Conservation (phyloP, 2,113 vertebrate genomes). For the Sorex araneus region DNA sequence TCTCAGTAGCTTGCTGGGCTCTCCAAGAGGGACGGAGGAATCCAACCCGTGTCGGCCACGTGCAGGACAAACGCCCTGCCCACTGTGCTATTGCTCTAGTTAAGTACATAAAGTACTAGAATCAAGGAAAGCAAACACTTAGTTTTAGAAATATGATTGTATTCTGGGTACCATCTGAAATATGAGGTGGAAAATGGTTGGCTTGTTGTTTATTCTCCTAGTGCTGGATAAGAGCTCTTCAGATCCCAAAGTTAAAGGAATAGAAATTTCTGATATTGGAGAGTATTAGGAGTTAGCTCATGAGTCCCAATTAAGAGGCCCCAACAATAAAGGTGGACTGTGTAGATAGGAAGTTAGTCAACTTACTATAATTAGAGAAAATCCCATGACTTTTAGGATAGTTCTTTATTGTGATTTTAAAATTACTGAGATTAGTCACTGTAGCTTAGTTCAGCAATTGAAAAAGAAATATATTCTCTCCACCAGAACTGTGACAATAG, state of each 20-base stretch:
- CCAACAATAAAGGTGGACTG: background rate
- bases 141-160: background rate
- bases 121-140: background rate
- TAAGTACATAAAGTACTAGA: constrained; percentile 6
- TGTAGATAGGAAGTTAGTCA: background rate
- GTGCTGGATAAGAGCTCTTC: background rate
- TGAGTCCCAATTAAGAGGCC: background rate
- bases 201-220: background rate
- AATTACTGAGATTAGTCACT: background rate
- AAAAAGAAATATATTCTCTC: constrained; percentile 26
- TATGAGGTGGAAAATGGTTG: background rate
- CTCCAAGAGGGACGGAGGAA: too few relatives aligned
- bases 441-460: constrained; percentile 1
- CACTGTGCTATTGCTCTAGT: too few relatives aligned
- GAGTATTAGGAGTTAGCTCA: background rate
- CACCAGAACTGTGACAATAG: background rate
- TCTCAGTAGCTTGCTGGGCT: too few relatives aligned
- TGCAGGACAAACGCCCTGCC: too few relatives aligned
- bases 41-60: too few relatives aligned
- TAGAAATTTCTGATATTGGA: background rate
- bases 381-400: background rate
- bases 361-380: background rate
- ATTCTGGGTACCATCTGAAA: background rate
- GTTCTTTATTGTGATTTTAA: background rate
- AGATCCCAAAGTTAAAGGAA: background rate